Evolutionary conservation across 2,888 invertebrate species (phyloP), one percentile per base, ranked within the genome.

Genomic region (Leptopilina drosophilae): DNA sequence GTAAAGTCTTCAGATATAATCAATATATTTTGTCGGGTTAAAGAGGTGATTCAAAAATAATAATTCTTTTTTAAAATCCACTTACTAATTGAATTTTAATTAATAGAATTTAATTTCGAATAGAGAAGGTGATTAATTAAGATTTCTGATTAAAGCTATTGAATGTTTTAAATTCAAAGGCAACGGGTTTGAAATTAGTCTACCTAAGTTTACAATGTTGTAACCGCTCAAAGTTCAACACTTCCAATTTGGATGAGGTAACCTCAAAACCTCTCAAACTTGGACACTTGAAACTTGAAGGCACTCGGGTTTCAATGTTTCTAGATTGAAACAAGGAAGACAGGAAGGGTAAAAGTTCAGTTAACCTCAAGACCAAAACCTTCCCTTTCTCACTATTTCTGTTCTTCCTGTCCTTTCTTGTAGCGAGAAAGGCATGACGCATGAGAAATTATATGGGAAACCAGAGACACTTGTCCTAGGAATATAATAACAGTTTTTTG

Each of bases 251-350:
- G 53, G 26, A 73, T 14, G 53, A 53, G 53, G 26, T 33, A 73
- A 73, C 53, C 69, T 14, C 69, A n/a, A 73, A 73, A 73, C 69
- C 53, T 53, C 53, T 73, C 53, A 73, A 73, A 73, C 69, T 73
- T 53, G 33, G 69, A 56, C 69, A 53, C 69, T 53, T 73, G 69
- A 33, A 73, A 73, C 14, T 49, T 73, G 56, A 73, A 73, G 53
- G 69, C 26, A 53, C 53, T 49, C 53, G 56, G 53, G 53, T n/a
- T 33, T 20, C 53, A 33, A 49, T 33, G 53, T 49, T 64, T 73
- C 33, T 33, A 56, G 53, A 73, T 73, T 73, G 69, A 6, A 56
- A 56, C 53, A 49, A 11, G 33, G n/a, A 73, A 73, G 69, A 53
- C 56, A 49, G 56, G 56, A 33, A 56, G 69, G 69, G 33, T 14